Evolutionary conservation across 2,888 invertebrate species (phyloP), one percentile per base, ranked within the genome.

Genomic region (Tetragonisca angustula): DNA sequence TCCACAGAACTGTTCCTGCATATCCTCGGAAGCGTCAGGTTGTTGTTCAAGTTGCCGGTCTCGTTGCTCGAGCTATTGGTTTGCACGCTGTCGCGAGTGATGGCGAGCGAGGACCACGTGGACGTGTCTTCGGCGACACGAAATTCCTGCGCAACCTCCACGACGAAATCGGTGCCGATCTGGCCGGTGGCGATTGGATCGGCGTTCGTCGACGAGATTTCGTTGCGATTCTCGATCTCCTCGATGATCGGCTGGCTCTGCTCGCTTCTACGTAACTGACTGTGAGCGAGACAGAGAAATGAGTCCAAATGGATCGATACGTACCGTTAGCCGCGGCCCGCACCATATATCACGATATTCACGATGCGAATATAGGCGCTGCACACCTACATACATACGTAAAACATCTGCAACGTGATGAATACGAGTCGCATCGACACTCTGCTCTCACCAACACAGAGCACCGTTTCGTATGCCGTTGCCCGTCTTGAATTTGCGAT

Each of bases 1-100:
- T 95, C 95, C 93, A 95, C 95, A 89, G 95, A 95, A 76, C 95
- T 95, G 82, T 89, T 92, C 49, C 89, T 90, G 61, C 90, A 92
- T 54, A 91, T 84, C 64, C 87, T 90, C 17, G 92, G 87, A 27
- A 88, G 81, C 15, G 92, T 89, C 27, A 93, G 86, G 81, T 93
- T 94, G 85, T 93, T 93, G 84, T 93, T 93, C 74, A 91, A 87
- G 83, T 92, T 92, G 62, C 80, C 79, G 21, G 71, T 68, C 27
- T 79, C 83, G 79, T 84, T 86, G 36, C 90, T 92, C 86, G 91
- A 90, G 84, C 90, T 91, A 71, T 90, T 87, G 84, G 86, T 75
- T 54, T 89, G 89, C 62, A 89, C 89, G 80, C 92, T 92, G 70
- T 90, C 91, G 21, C 92, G 92, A 6, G 92, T 92, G 36, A 92